Evolutionary conservation across 2,797 vertebrate species (phyloP).

Genomic region (Balearica regulorum): DNA sequence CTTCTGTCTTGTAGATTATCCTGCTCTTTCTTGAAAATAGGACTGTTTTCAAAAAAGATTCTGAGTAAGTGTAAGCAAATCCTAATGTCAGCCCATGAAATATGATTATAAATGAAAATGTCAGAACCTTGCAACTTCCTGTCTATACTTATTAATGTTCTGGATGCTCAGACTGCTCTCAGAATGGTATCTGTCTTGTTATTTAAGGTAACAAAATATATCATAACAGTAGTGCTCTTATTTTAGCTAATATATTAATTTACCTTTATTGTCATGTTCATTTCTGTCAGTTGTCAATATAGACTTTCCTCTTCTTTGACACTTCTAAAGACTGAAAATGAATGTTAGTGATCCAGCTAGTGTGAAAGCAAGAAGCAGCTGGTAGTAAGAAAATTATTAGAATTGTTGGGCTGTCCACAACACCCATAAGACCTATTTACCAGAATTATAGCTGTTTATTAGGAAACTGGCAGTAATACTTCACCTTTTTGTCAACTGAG

Average conservation of each 20-base stretch:
- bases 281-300: not conserved
- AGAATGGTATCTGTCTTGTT: not conserved
- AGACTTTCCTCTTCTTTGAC: not conserved
- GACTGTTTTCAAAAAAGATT: not conserved
- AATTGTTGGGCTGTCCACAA: slow-evolving; percentile 32
- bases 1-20: not conserved
- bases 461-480: not conserved
- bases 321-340: not conserved
- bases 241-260: not conserved
- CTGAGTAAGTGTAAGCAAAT: not conserved
- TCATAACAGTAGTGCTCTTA: not conserved
- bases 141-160: not conserved
- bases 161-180: not conserved
- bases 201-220: not conserved
- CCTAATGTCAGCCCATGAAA: not conserved
- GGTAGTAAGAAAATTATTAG: slow-evolving; percentile 20
- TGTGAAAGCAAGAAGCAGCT: not conserved
- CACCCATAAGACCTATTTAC: not conserved
- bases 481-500: not conserved
- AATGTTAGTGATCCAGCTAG: not conserved
- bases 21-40: not conserved
- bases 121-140: not conserved
- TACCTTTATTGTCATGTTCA: not conserved
- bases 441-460: slow-evolving; percentile 25
- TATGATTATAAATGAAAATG: not conserved